phyloP scores from a whole-genome alignment of 2,888 invertebrate genomes.

The Gastracanthus pulcherrimus region DNA sequence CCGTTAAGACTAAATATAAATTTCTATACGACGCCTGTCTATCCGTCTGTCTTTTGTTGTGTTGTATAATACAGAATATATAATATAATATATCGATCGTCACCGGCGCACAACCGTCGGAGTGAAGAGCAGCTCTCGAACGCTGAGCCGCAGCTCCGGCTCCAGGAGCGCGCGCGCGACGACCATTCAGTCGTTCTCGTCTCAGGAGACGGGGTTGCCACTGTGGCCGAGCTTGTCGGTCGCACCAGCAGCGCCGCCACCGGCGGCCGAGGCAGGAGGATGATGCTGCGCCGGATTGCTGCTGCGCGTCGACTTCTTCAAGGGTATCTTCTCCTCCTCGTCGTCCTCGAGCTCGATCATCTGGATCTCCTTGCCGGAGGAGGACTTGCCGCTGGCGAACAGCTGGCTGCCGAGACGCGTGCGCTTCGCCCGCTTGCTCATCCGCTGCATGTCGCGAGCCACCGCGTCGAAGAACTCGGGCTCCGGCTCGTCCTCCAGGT shows the following conservation, averaged over 20 bases:
- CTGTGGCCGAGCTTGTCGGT: slow-evolving; percentile 64
- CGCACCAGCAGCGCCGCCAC: too few species aligned
- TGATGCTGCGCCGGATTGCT: too few species aligned
- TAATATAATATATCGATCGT: slow-evolving; percentile 45
- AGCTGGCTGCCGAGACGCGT: slow-evolving; percentile 57
- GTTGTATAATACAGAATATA: slow-evolving; percentile 40
- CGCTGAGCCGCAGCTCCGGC: slow-evolving; percentile 43
- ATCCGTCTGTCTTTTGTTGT: not conserved
- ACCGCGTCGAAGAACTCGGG: not conserved
- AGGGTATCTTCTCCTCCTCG: slow-evolving; percentile 64
- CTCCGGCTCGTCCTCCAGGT: slow-evolving; percentile 67
- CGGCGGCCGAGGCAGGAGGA: slow-evolving; percentile 15
- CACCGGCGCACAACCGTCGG: slow-evolving; percentile 14
- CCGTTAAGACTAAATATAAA: slow-evolving; percentile 48
- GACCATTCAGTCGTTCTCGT: slow-evolving; percentile 30
- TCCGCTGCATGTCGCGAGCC: not conserved
- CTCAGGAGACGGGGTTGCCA: slow-evolving; percentile 62
- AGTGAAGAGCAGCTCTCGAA: slow-evolving; percentile 31
- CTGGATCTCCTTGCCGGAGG: slow-evolving; percentile 62
- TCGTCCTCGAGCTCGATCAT: slow-evolving; percentile 59
- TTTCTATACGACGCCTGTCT: slow-evolving; percentile 29
- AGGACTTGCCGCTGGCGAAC: slow-evolving; percentile 15
- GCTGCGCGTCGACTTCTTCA: slow-evolving; percentile 61
- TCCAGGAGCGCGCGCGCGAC: not conserved
- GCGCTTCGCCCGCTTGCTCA: slow-evolving; percentile 60